Evolutionary conservation across 2,888 invertebrate species (phyloP), one percentile per base, ranked within the genome.

Genomic region (Caradrina kadenii): DNA sequence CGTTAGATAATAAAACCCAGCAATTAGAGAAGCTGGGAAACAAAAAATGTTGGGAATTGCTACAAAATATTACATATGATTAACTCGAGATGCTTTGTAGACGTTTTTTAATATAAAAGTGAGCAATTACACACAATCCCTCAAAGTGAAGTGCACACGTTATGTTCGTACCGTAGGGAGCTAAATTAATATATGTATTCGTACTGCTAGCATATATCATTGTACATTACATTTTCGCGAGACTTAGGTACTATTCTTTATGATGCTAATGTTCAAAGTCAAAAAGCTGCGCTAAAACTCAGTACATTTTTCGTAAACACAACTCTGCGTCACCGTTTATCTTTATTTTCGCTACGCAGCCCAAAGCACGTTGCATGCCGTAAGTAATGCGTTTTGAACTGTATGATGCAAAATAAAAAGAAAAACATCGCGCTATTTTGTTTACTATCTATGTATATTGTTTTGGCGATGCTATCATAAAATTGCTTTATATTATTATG

Each of bases 261-360:
- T 67, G 59, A 73, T 73, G 55, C 55, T 73, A 77, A 81, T 79
- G 73, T 73, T 67, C 19, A 58, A 67, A 77, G 66, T 78, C 61
- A 81, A 77, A 78, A 73, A 65, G 39, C 58, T 64, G 69, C 48
- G 55, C 35, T 81, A 42, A 69, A 73, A 65, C 62, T 67, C 49
- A 13, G 39, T 48, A 66, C 69, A 54, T 52, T 73, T 64, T 63
- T 79, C 69, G 67, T 73, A 65, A 81, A 81, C 67, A 53, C 52
- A 39, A 49, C 61, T 81, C 53, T 58, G 53, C 50, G 48, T 72
- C 31, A 56, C 63, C 58, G 69, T 81, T 63, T 56, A 68, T 76
- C 67, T 69, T 76, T 72, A 66, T 79, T 64, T 63, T 72, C 39
- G 8, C 21, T 52, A 45, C 19, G 52, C 49, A 42, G 60, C 26